phyloP scores from a whole-genome alignment of 2,888 invertebrate species.

The Gymnocheta viridis region DNA sequence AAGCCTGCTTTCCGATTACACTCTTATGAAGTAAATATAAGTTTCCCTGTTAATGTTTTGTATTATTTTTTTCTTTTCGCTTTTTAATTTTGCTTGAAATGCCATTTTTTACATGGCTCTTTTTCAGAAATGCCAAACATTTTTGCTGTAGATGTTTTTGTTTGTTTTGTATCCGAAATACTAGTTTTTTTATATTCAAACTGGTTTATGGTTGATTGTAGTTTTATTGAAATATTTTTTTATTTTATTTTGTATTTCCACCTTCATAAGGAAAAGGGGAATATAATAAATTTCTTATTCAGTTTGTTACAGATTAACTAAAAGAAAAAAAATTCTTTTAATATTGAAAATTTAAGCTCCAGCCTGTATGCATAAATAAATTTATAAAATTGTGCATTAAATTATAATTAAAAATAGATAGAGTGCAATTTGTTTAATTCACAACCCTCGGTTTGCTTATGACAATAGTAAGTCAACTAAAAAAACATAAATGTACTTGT shows the following conservation, averaged over 20 bases:
- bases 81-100: constrained; percentile 27
- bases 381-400: too few species aligned
- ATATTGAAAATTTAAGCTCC: too few species aligned
- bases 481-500: too few species aligned
- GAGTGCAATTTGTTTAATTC: too few species aligned
- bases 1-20: constrained; percentile 35
- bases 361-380: too few species aligned
- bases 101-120: constrained; percentile 23
- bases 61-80: neutral
- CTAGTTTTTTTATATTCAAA: constrained; percentile 47
- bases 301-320: neutral
- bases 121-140: constrained; percentile 63
- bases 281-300: neutral
- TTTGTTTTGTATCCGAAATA: constrained; percentile 35
- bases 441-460: too few species aligned
- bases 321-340: neutral
- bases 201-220: constrained; percentile 56
- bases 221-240: constrained; percentile 23
- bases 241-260: constrained; percentile 16
- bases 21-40: constrained; percentile 4
- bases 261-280: neutral
- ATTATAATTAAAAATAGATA: too few species aligned
- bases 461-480: too few species aligned
- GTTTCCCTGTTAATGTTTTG: constrained; percentile 33
- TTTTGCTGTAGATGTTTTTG: constrained; percentile 35